Conservation (phyloP, 1,140 invertebrate genomes). For the Macrocentrus cingulum region DNA sequence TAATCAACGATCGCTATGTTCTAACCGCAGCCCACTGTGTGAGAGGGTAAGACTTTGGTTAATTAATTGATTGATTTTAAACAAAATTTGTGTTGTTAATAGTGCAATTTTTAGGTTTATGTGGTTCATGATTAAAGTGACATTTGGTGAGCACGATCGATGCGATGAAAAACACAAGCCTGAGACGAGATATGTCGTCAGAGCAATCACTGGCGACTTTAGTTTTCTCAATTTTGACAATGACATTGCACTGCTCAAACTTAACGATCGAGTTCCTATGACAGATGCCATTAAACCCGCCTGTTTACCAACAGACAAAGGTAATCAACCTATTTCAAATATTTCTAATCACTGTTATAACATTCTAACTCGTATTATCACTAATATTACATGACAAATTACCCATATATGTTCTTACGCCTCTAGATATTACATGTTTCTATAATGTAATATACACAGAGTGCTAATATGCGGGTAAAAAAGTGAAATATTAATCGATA, state of each 20-base stretch:
- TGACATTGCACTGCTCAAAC: slow-evolving; percentile 77
- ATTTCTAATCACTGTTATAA: background rate
- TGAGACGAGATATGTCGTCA: slow-evolving; percentile 74
- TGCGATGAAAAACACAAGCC: slow-evolving; percentile 70
- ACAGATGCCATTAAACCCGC: slow-evolving; percentile 75
- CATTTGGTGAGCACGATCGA: slow-evolving; percentile 81
- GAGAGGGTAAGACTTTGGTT: slow-evolving; percentile 67
- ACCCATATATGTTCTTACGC: no score
- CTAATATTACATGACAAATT: slow-evolving; percentile 34
- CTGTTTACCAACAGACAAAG: slow-evolving; percentile 70
- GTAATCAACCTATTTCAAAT: slow-evolving; percentile 50
- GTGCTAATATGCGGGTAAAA: no score
- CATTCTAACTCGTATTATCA: no score
- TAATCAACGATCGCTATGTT: slow-evolving; percentile 81
- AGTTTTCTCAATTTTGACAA: slow-evolving; percentile 82
- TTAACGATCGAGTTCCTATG: slow-evolving; percentile 76
- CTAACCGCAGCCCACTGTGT: slow-evolving; percentile 82
- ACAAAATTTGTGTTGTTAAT: slow-evolving; percentile 11
- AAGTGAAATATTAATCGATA: no score
- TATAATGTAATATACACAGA: no score
- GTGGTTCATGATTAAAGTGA: slow-evolving; percentile 88
- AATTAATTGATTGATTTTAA: slow-evolving; percentile 5
- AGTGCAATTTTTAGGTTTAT: slow-evolving; percentile 70
- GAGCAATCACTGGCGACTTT: slow-evolving; percentile 75
- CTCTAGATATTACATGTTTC: no score